Conservation (phyloP, 1,140 invertebrate genomes). For the Neodiprion pinetum region DNA sequence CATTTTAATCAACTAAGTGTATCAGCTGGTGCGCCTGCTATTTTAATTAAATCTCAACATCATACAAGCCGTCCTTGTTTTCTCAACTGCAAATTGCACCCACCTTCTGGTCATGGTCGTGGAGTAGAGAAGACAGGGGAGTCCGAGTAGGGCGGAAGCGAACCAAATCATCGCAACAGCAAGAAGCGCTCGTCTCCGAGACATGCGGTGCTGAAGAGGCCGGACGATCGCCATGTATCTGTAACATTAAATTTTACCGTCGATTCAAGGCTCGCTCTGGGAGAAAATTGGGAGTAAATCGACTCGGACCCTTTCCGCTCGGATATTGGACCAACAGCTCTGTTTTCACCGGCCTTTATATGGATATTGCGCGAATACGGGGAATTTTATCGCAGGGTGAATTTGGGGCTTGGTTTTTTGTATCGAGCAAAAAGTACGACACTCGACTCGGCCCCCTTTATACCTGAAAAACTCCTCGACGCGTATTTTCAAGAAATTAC, state of each 20-base stretch:
- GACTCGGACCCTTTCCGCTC: not conserved
- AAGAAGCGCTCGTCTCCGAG: slow-evolving; percentile 76
- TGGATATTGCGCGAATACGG: not conserved
- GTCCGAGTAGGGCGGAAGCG: slow-evolving; percentile 76
- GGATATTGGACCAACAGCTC: not conserved
- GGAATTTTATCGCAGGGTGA: not conserved
- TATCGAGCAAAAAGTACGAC: not conserved
- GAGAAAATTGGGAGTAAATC: not conserved
- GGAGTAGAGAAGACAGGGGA: slow-evolving; percentile 85
- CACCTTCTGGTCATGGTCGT: slow-evolving; percentile 77
- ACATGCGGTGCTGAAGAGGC: slow-evolving; percentile 85
- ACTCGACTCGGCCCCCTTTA: too few species aligned
- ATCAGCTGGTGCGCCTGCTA: not conserved
- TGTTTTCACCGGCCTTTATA: not conserved
- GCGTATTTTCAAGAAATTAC: too few species aligned
- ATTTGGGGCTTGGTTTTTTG: not conserved
- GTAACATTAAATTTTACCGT: slow-evolving; percentile 37
- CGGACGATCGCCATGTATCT: slow-evolving; percentile 94
- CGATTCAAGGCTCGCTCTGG: not conserved
- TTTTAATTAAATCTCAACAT: not conserved
- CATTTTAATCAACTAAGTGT: slow-evolving; percentile 5
- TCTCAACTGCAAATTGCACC: slow-evolving; percentile 36
- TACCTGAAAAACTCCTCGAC: too few species aligned
- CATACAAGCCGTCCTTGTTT: not conserved
- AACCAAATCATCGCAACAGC: slow-evolving; percentile 85